phyloP scores from a whole-genome alignment of 53 echinoderm and acorn worm genomes.

The Arbacia lixula region DNA sequence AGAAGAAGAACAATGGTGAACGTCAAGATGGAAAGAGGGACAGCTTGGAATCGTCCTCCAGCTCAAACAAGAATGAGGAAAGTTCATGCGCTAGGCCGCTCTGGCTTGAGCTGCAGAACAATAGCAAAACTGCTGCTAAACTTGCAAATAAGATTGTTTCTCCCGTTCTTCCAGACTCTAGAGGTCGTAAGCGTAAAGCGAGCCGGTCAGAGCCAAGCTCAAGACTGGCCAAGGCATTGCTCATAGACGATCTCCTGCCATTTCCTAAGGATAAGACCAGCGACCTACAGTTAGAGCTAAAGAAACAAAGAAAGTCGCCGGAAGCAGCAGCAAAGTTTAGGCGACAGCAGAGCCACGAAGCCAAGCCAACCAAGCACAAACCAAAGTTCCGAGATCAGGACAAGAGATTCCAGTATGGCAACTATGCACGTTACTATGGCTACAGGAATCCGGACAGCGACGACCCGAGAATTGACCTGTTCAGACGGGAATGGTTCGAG shows the following conservation, averaged over 20 bases:
- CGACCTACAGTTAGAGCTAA: constrained; percentile 11
- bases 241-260: constrained; percentile 54
- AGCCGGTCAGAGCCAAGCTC: constrained; percentile 76
- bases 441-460: constrained; percentile 89
- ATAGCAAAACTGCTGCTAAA: constrained; percentile 22
- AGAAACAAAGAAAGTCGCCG: constrained; percentile 16
- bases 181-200: constrained; percentile 71
- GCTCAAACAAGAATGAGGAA: constrained; percentile 53
- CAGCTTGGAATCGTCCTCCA: constrained; percentile 28
- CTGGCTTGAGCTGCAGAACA: constrained; percentile 19
- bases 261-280: constrained; percentile 1
- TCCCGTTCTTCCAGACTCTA: constrained; percentile 87
- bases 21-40: constrained; percentile 47
- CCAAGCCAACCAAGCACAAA: constrained; percentile 39
- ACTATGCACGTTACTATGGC: constrained; percentile 95
- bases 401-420: constrained; percentile 93
- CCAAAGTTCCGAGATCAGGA: constrained; percentile 86
- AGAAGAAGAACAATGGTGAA: constrained; percentile 60
- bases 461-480: constrained; percentile 71
- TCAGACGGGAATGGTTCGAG: constrained; percentile 87
- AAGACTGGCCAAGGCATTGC: constrained; percentile 74
- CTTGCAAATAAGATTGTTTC: constrained; percentile 94
- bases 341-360: constrained; percentile 76
- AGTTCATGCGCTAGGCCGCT: constrained; percentile 18
- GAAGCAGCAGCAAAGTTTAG: constrained; percentile 41